Base-by-base conservation (phyloP, 2,797 vertebrate species). In the Babyrousa celebensis region DNA sequence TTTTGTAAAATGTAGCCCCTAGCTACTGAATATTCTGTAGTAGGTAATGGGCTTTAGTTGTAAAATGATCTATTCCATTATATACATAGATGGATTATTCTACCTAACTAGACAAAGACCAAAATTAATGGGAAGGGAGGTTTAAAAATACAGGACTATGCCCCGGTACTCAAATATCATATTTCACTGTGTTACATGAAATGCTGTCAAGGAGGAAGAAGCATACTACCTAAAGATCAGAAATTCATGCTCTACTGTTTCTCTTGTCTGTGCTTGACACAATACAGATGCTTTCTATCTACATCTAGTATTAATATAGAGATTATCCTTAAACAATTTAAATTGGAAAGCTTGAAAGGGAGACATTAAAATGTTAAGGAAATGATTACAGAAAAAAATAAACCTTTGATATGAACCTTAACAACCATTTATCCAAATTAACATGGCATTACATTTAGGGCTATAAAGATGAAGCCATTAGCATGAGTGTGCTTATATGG, bases 311-410 rank as follows among this genome's bases (percentile, higher is more conserved):
- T 71, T 43, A 78, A 85, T 60, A 84, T 23, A 80, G 36, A 67
- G 54, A 80, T 80, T 86, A 79, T 95, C 67, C 94, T 80, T 89
- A 62, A 94, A 78, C 12, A 75, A 67, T 71, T 95, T 89, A 68
- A 95, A 54, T n/a, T 80, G 65, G 27, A 95, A 75, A 32, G 5
- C 11, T 79, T 29, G 60, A 90, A 40, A 85, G 52, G 68, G 29
- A 43, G 89, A 96, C 90, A 94, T 89, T 92, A 94, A 89, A 92
- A 92, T 85, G 54, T 85, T 88, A 85, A 97, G 68, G 80, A 93
- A 96, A 91, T 84, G 27, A 91, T 83, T 91, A 78, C 20, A 91
- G 83, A 79, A 95, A 91, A 92, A 96, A 72, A 68, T 23, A 93
- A 96, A 93, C 60, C 43, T 95, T 93, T 86, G 36, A 80, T 89